Conservation (phyloP, 2,888 invertebrate genomes). For the Chirona hameri region DNA sequence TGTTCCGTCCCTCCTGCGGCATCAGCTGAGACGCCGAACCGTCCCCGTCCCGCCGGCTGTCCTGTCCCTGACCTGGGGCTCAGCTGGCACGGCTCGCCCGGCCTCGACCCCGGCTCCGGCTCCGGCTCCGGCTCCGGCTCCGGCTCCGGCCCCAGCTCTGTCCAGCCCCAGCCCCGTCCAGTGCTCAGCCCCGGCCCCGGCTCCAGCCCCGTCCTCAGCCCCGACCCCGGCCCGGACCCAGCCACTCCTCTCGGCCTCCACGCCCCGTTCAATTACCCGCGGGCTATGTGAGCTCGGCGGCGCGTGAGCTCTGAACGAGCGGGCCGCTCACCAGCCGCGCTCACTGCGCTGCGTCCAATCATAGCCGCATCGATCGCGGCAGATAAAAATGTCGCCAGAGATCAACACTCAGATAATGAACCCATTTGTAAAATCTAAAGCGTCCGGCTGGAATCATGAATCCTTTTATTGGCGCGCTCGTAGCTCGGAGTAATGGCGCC, state of each 20-base stretch:
- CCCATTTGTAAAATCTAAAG: slow-evolving; percentile 8
- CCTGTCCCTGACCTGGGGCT: too few species aligned
- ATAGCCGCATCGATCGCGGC: not conserved
- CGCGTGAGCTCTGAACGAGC: not conserved
- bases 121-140: not conserved
- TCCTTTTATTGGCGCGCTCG: not conserved
- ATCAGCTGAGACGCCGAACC: too few species aligned
- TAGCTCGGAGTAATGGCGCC: not conserved
- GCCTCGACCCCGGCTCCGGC: not conserved
- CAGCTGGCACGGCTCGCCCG: too few species aligned
- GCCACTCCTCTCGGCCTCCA: not conserved
- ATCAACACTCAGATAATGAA: slow-evolving; percentile 25
- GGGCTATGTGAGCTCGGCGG: not conserved
- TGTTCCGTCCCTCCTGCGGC: too few species aligned
- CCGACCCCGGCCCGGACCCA: not conserved
- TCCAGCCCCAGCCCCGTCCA: not conserved
- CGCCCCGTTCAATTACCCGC: slow-evolving; percentile 1
- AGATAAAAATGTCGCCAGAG: slow-evolving; percentile 8
- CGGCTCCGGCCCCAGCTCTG: too few species aligned
- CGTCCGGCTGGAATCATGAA: not conserved
- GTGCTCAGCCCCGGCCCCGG: not conserved
- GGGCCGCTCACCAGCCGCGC: not conserved
- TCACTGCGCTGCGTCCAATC: not conserved
- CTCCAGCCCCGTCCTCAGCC: too few species aligned
- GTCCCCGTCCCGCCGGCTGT: too few species aligned